Base-by-base conservation (phyloP, 2,797 vertebrate genomes). In the Leucoraja ocellata region DNA sequence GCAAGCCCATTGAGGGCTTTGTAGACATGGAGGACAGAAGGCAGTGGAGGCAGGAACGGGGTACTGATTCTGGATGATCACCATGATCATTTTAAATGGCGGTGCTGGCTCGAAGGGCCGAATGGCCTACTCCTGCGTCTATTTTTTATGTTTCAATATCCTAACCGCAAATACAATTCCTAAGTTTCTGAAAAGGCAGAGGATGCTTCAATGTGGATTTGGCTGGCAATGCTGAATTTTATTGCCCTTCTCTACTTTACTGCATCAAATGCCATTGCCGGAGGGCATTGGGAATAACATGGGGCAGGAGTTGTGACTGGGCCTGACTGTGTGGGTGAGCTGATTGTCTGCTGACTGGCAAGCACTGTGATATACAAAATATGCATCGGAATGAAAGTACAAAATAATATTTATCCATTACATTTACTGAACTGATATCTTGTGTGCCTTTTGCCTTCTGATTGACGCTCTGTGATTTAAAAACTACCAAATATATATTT, bases 331-430 rank as follows among this genome's bases (percentile, higher is more conserved):
- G 13, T 65, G 18, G 61, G 14, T n/a, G n/a, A 32, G 84, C n/a
- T 65, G 84, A 36, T 86, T 88, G 61, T 63, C n/a, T 74, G 23
- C 13, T 58, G 16, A 54, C 71, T 92, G 39, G 39, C 21, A 54
- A 25, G 32, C 28, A 46, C 9, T 91, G 68, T 73, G 21, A 8
- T 39, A 71, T 71, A 65, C 73, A 23, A 36, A 74, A 54, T 74
- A 71, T 54, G 90, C 23, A 46, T 91, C 23, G 32, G 23, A 74
- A 91, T 91, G 65, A 74, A 92, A 46, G 71, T 92, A 92, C 90
- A 92, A 74, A 92, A 71, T 54, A 92, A 92, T 92, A 92, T 92
- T 92, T 92, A n/a, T 13, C 36, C 21, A 11, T 58, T 92, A 11
- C 68, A 58, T 76, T 73, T 58, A 92, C 58, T 18, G 25, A 74